phyloP scores from a whole-genome alignment of 2,113 vertebrate genomes.

The Mesoclemmys tuberculata region DNA sequence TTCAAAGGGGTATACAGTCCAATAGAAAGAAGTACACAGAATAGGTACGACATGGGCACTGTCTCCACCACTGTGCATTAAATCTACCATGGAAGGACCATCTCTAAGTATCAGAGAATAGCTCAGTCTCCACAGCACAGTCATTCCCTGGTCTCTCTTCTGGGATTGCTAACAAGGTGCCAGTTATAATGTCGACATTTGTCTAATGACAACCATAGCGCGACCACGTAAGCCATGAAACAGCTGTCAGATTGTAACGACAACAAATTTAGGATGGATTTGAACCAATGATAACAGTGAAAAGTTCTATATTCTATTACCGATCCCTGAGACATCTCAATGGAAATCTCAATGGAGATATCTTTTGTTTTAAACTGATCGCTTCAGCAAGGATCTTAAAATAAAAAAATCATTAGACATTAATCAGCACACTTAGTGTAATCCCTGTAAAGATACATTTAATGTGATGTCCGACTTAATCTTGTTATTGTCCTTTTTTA shows the following conservation, averaged over 20 bases:
- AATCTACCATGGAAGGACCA: background rate
- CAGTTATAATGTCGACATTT: background rate
- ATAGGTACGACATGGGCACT: accelerated
- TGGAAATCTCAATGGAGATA: background rate
- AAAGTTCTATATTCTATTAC: background rate
- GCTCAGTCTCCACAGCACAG: background rate
- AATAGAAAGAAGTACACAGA: background rate
- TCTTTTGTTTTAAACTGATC: background rate
- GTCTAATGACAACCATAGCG: background rate
- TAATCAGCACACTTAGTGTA: background rate
- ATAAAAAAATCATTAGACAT: background rate
- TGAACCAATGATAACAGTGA: accelerated
- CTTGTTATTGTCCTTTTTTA: background rate
- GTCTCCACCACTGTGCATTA: background rate
- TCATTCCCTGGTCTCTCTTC: background rate
- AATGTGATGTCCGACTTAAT: background rate
- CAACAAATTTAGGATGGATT: background rate
- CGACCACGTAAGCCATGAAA: background rate
- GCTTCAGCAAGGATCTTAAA: background rate
- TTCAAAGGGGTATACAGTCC: background rate
- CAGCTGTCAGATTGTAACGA: background rate
- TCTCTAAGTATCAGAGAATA: background rate
- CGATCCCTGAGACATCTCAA: background rate
- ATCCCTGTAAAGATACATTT: background rate
- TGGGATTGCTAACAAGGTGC: background rate